Evolutionary conservation across 1,140 invertebrate genomes (phyloP).

Genomic region (Danaus plexippus): DNA sequence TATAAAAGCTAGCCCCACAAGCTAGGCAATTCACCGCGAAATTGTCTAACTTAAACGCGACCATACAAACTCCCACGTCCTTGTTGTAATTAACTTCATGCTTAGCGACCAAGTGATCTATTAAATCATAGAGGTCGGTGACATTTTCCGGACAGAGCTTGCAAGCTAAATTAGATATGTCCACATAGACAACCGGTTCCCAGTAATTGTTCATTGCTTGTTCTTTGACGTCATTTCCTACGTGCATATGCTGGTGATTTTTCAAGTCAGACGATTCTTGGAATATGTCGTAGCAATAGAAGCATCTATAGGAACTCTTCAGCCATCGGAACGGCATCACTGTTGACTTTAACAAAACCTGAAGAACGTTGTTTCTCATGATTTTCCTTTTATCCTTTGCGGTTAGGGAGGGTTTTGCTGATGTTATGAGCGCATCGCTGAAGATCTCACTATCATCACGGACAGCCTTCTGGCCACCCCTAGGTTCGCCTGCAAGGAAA

Average conservation of each 20-base stretch:
- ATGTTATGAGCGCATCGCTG: constrained; percentile 5
- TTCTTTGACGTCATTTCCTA: constrained; percentile 40
- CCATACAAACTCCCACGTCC: constrained; percentile 52
- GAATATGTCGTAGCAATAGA: constrained; percentile 63
- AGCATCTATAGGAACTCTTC: constrained; percentile 57
- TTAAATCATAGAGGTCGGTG: constrained; percentile 45
- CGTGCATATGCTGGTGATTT: constrained; percentile 39
- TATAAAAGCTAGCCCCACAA: constrained; percentile 48
- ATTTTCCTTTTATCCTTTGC: constrained; percentile 46
- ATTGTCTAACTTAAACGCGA: constrained; percentile 51
- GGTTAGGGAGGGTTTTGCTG: constrained; percentile 22
- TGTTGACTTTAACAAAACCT: constrained; percentile 50
- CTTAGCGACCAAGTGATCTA: constrained; percentile 49
- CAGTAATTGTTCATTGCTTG: constrained; percentile 58
- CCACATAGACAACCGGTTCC: constrained; percentile 55
- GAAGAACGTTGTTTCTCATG: constrained; percentile 47
- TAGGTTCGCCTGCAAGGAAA: constrained; percentile 60
- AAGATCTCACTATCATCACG: constrained; percentile 15
- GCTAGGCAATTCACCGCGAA: constrained; percentile 43
- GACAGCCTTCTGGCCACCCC: constrained; percentile 28
- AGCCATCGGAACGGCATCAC: constrained; percentile 54
- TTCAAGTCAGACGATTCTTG: constrained; percentile 51
- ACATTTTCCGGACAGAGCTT: constrained; percentile 43
- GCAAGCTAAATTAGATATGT: constrained; percentile 49
- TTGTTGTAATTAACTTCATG: constrained; percentile 49